Evolutionary conservation across 92 coral and sea anemone species (phyloP), one percentile per base, ranked within the genome.

Genomic region (Heteractis magnifica): DNA sequence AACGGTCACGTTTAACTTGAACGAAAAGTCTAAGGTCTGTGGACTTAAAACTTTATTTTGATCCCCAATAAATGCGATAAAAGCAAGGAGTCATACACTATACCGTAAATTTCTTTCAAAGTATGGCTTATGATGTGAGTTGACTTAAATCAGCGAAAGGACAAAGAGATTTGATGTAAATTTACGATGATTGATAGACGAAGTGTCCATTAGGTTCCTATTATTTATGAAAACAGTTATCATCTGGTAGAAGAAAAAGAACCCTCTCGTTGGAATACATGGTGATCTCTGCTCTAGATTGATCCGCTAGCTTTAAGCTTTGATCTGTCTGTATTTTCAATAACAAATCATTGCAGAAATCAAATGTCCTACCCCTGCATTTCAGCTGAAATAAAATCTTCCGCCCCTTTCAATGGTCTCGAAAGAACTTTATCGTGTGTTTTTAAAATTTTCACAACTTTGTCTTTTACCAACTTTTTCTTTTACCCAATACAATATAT

Each of bases 91-190:
- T 1, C 44, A 34, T 34, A 34, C 44, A 34, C 44, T 34, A 74
- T 6, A 49, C 20, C 13, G 12, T 49, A 74, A 3, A 74, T 74
- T 44, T 74, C 52, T 49, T 49, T 74, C 20, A 11, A 74, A 74
- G 52, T 21, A 11, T 44, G 55, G 53, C 52, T 49, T 15, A 74
- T 11, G 78, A 74, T 50, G 56, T 4, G 55, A 74, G 12, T 74
- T 74, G 15, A 49, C 56, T 49, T 8, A 49, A 74, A 74, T 4
- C 20, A 8, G 55, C 56, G 78, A 74, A 74, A 15, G 3, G 20
- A 74, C 21, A 74, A 74, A 74, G 55, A 74, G 20, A 74, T 74
- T 74, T 74, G 78, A 74, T 74, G 13, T 65, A 16, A 65, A 65
- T 65, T 65, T 65, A 65, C 72, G 72, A 65, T 65, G 72, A 65